These are phyloP conservation scores for Archocentrus centrarchus DNA, from an alignment of 2,113 vertebrate genomes.

Conservation along the genomic window DNA sequence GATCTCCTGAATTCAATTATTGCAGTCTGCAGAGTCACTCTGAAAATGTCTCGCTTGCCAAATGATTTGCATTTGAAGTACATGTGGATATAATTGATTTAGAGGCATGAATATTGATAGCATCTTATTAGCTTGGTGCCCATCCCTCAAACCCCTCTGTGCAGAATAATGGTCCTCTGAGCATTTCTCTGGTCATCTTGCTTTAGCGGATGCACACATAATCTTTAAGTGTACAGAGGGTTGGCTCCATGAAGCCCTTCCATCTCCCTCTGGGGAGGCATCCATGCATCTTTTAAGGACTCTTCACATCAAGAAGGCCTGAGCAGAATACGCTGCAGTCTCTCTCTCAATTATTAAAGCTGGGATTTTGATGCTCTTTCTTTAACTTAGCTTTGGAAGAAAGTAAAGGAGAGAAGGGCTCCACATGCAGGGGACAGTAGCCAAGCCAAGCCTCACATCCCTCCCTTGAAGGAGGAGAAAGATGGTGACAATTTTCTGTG, in stretches of 20 bases:
- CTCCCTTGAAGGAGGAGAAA: slow-evolving; percentile 31
- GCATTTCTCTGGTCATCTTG: slow-evolving; percentile 71
- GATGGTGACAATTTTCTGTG: slow-evolving; percentile 55
- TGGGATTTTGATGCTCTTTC: slow-evolving; percentile 65
- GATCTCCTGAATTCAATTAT: slow-evolving; percentile 52
- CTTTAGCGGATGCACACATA: slow-evolving; percentile 69
- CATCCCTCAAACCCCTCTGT: slow-evolving; percentile 59
- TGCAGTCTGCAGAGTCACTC: slow-evolving; percentile 62
- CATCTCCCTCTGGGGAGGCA: slow-evolving; percentile 73
- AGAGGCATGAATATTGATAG: slow-evolving; percentile 73
- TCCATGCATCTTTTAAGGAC: slow-evolving; percentile 83
- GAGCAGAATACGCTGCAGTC: slow-evolving; percentile 73
- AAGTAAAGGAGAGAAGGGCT: slow-evolving; percentile 42
- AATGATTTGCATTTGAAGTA: slow-evolving; percentile 72
- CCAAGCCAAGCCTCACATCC: slow-evolving; percentile 33
- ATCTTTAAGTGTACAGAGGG: slow-evolving; percentile 70
- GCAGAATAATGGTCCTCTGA: slow-evolving; percentile 65
- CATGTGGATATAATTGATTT: slow-evolving; percentile 70
- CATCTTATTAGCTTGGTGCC: slow-evolving; percentile 63
- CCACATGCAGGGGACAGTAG: slow-evolving; percentile 64
- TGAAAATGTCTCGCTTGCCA: slow-evolving; percentile 43
- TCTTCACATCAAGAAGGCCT: slow-evolving; percentile 67
- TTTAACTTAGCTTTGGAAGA: slow-evolving; percentile 59
- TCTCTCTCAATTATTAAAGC: slow-evolving; percentile 81
- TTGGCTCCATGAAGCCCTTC: slow-evolving; percentile 60